Percentiles rank a stretch among this genome's conserved stretches.
Conservation (phyloP, 1,140 invertebrate species). For the Lordiphosa clarofinis region DNA sequence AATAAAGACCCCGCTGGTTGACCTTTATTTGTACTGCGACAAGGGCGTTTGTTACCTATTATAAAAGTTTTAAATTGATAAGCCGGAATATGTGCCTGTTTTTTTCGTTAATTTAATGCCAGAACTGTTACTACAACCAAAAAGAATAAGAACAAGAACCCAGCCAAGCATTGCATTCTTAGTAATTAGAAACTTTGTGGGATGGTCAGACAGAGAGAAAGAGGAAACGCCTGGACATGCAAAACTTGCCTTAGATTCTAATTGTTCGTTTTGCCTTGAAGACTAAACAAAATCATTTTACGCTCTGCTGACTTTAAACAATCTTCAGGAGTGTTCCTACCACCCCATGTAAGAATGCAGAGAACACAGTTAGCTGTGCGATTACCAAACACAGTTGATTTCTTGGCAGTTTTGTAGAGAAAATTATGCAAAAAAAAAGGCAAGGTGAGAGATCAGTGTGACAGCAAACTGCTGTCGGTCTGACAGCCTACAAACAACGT, state of each 20-base stretch:
- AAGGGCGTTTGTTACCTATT: slow-evolving; percentile 45
- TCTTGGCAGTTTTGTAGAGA: slow-evolving; percentile 13
- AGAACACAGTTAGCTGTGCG: slow-evolving; percentile 8
- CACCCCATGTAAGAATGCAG: background rate
- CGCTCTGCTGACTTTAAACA: slow-evolving; percentile 12
- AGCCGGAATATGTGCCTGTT: slow-evolving; percentile 14
- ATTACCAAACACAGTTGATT: slow-evolving; percentile 18
- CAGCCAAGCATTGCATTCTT: slow-evolving; percentile 39
- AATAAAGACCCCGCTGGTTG: too few relatives aligned
- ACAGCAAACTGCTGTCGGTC: slow-evolving; percentile 67
- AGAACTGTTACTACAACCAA: too few relatives aligned
- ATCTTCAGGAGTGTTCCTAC: background rate
- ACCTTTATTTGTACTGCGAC: slow-evolving; percentile 11
- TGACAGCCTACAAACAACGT: slow-evolving; percentile 7
- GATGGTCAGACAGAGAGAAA: slow-evolving; percentile 7
- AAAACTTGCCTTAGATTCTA: slow-evolving; percentile 12
- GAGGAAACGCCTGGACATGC: slow-evolving; percentile 9
- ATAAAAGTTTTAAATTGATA: slow-evolving; percentile 33
- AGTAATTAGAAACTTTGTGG: slow-evolving; percentile 61
- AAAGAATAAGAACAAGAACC: slow-evolving; percentile 8
- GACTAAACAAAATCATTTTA: slow-evolving; percentile 15
- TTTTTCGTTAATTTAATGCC: background rate
- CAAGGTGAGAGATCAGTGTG: slow-evolving; percentile 60
- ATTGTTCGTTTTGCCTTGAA: slow-evolving; percentile 8
- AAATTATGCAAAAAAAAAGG: slow-evolving; percentile 28